These are phyloP conservation scores for Bombus pascuorum DNA, from an alignment of 1,140 invertebrate genomes.

Conservation along the genomic window DNA sequence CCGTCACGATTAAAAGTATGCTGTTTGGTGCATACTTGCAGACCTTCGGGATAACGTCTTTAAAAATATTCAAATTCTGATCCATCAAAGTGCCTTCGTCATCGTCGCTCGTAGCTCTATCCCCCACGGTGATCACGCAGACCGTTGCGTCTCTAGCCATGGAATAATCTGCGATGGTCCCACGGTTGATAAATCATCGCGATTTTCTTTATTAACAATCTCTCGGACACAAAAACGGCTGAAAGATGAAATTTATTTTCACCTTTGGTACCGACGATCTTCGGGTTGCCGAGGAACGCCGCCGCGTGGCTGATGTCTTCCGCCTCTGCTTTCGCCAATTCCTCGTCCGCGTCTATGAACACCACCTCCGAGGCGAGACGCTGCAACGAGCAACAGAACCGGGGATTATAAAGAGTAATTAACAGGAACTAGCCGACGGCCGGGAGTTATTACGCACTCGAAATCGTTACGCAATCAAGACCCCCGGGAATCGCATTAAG, in stretches of 20 bases:
- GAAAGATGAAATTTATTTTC: constrained; percentile 18
- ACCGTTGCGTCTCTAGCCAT: constrained; percentile 83
- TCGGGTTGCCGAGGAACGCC: constrained; percentile 80
- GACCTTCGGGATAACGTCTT: constrained; percentile 82
- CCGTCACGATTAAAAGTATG: constrained; percentile 84
- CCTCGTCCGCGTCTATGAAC: constrained; percentile 83
- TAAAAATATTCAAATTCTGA: constrained; percentile 84
- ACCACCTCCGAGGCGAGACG: constrained; percentile 84
- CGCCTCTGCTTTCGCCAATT: constrained; percentile 85
- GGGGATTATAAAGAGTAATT: constrained; percentile 54
- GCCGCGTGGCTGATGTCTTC: constrained; percentile 85
- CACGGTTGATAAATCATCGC: not conserved
- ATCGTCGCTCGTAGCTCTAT: constrained; percentile 82
- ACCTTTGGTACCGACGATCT: constrained; percentile 76
- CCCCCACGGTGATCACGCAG: constrained; percentile 85
- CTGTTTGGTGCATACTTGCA: constrained; percentile 85
- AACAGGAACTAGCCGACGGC: constrained; percentile 27
- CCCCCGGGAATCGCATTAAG: constrained; percentile 59
- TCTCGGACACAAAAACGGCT: not conserved
- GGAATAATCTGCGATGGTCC: constrained; percentile 80
- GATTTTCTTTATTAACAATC: not conserved
- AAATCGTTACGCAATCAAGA: constrained; percentile 60
- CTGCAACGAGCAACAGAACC: constrained; percentile 67
- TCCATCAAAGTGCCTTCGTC: constrained; percentile 82
- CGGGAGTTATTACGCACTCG: constrained; percentile 53